phyloP scores from a whole-genome alignment of 92 coral and sea anemone species.

The Actinostola sp. region DNA sequence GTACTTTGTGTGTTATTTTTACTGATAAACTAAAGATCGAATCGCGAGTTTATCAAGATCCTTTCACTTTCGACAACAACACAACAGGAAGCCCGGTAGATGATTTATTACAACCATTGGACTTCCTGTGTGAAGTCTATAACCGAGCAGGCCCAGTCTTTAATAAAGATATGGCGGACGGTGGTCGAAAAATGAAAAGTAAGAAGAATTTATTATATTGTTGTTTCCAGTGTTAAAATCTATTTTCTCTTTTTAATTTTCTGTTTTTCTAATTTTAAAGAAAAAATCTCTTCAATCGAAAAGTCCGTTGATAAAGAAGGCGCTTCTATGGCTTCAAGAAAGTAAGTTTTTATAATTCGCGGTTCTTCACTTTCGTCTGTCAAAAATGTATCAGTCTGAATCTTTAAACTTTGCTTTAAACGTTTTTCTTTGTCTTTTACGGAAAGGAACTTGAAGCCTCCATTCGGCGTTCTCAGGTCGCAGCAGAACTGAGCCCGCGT shows the following conservation, averaged over 20 bases:
- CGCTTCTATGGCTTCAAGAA: slow-evolving; percentile 4
- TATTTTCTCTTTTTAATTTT: background rate
- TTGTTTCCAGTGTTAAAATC: background rate
- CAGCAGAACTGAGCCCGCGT: too few relatives aligned
- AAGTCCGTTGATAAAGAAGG: slow-evolving; percentile 4
- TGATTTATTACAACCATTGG: background rate
- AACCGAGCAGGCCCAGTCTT: background rate
- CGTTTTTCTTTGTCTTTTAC: background rate
- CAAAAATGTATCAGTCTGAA: slow-evolving; percentile 29
- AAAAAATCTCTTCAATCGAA: background rate
- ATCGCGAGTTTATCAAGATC: too few relatives aligned
- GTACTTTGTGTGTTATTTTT: too few relatives aligned
- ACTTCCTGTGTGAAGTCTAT: background rate
- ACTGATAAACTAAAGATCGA: too few relatives aligned
- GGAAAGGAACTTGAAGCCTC: slow-evolving; percentile 73
- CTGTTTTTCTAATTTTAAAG: background rate
- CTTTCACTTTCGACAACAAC: too few relatives aligned
- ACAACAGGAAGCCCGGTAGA: background rate
- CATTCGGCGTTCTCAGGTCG: slow-evolving; percentile 79
- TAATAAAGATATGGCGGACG: slow-evolving; percentile 28
- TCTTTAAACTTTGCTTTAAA: too few relatives aligned
- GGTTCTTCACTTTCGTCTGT: slow-evolving; percentile 37
- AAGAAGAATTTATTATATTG: background rate
- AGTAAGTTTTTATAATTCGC: background rate
- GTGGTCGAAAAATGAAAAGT: slow-evolving; percentile 15